Conservation (phyloP, 2,888 invertebrate species). For the Steromphala cineraria region DNA sequence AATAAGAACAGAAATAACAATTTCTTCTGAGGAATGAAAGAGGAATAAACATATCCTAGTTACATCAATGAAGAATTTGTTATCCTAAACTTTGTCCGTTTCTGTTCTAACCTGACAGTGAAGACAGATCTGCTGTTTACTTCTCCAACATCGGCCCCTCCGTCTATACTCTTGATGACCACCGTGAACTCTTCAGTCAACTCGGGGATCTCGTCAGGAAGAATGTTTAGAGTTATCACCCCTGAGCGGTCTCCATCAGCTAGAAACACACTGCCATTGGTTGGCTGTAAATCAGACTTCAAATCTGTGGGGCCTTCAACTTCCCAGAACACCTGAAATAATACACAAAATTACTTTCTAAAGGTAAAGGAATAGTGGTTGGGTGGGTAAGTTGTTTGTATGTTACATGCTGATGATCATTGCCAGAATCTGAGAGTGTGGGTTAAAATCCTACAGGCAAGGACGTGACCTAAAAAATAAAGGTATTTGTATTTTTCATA, state of each 20-base stretch:
- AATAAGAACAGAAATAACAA: too few relatives aligned
- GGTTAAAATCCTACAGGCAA: too few relatives aligned
- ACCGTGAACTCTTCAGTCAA: slow-evolving; percentile 66
- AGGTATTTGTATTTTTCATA: too few relatives aligned
- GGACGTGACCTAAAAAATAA: too few relatives aligned
- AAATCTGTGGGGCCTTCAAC: slow-evolving; percentile 50
- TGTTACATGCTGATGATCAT: too few relatives aligned
- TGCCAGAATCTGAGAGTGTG: too few relatives aligned
- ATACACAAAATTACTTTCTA: too few relatives aligned
- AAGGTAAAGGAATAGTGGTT: too few relatives aligned
- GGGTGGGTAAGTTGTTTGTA: too few relatives aligned
- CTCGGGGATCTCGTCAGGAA: slow-evolving; percentile 69
- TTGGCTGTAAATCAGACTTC: slow-evolving; percentile 59
- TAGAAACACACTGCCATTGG: slow-evolving; percentile 58
- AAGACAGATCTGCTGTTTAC: slow-evolving; percentile 58
- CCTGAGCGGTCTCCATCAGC: slow-evolving; percentile 51
- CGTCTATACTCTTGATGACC: slow-evolving; percentile 58
- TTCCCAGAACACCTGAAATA: slow-evolving; percentile 64
- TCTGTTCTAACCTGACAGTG: slow-evolving; percentile 63
- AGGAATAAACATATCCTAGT: too few relatives aligned
- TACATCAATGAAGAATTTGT: too few relatives aligned
- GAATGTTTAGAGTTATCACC: slow-evolving; percentile 59
- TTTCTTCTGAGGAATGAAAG: too few relatives aligned
- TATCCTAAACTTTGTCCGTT: background rate
- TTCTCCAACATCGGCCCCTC: slow-evolving; percentile 71